Conservation (phyloP, 2,888 invertebrate genomes). For the Eurois occulta region DNA sequence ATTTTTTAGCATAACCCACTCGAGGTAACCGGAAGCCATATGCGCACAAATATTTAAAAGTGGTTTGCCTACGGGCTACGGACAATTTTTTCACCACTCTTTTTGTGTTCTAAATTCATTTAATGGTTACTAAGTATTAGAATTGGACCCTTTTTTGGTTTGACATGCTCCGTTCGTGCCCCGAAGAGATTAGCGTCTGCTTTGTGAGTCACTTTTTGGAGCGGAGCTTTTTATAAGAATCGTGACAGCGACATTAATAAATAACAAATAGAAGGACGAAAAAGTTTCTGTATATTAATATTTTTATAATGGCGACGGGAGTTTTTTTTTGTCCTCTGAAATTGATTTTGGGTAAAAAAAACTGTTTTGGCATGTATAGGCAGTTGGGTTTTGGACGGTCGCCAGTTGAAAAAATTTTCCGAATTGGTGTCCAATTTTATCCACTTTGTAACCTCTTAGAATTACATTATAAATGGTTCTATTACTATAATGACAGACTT, state of each 20-base stretch:
- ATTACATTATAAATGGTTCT: not conserved
- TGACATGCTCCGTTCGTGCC: conserved; percentile 83
- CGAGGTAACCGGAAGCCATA: conserved; percentile 89
- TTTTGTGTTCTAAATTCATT: conserved; percentile 86
- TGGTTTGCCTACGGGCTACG: conserved; percentile 84
- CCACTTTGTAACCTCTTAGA: conserved; percentile 2
- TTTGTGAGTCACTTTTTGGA: conserved; percentile 86
- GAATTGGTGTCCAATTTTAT: conserved; percentile 26
- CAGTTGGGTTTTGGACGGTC: conserved; percentile 30
- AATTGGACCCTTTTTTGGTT: conserved; percentile 85
- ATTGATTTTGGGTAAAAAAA: conserved; percentile 67
- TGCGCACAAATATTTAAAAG: conserved; percentile 89
- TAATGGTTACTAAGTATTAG: conserved; percentile 88
- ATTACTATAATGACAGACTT: not conserved
- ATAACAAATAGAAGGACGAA: conserved; percentile 84
- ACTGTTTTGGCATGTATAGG: conserved; percentile 49
- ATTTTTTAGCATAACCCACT: conserved; percentile 89
- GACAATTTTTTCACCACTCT: conserved; percentile 79
- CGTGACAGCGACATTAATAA: conserved; percentile 87
- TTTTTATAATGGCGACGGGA: conserved; percentile 73
- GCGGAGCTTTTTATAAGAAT: conserved; percentile 78
- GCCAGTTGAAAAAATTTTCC: not conserved
- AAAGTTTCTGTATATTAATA: conserved; percentile 80
- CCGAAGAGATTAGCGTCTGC: conserved; percentile 86
- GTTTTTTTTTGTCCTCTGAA: conserved; percentile 71